Evolutionary conservation across 2,113 vertebrate genomes (phyloP).

Genomic region (Semnornis frantzii): DNA sequence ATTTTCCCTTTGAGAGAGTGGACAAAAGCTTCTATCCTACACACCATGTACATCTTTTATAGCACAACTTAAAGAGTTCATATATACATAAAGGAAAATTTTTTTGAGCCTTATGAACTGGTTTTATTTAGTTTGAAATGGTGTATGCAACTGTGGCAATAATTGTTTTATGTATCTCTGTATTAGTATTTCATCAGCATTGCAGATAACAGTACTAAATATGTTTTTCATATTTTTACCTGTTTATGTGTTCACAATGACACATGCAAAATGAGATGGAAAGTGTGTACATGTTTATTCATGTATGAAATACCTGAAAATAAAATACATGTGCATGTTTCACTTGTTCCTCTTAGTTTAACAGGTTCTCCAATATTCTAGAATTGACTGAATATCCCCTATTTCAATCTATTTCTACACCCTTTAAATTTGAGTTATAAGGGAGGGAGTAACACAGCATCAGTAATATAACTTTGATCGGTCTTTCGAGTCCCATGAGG

Average conservation of each 20-base stretch:
- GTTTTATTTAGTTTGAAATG: not conserved
- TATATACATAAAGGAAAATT: not conserved
- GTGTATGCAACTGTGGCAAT: not conserved
- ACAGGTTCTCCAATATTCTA: not conserved
- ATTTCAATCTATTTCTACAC: not conserved
- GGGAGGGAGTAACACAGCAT: not conserved
- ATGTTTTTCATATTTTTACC: not conserved
- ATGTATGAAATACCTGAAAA: not conserved
- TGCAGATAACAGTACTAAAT: not conserved
- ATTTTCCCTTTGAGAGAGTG: not conserved
- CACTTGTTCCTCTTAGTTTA: not conserved
- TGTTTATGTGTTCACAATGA: not conserved
- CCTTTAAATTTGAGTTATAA: slow-evolving; percentile 10
- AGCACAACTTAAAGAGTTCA: not conserved
- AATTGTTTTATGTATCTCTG: not conserved
- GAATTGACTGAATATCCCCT: not conserved
- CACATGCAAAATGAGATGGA: not conserved
- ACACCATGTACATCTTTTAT: not conserved
- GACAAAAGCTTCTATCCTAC: not conserved
- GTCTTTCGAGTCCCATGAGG: not conserved
- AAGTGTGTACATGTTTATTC: not conserved
- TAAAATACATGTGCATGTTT: not conserved
- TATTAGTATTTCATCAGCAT: not conserved
- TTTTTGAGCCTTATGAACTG: not conserved
- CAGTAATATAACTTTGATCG: slow-evolving; percentile 33